Evolutionary conservation across 2,113 vertebrate species (phyloP), one percentile per base, ranked within the genome.

Genomic region (Dicrurus megarhynchus): DNA sequence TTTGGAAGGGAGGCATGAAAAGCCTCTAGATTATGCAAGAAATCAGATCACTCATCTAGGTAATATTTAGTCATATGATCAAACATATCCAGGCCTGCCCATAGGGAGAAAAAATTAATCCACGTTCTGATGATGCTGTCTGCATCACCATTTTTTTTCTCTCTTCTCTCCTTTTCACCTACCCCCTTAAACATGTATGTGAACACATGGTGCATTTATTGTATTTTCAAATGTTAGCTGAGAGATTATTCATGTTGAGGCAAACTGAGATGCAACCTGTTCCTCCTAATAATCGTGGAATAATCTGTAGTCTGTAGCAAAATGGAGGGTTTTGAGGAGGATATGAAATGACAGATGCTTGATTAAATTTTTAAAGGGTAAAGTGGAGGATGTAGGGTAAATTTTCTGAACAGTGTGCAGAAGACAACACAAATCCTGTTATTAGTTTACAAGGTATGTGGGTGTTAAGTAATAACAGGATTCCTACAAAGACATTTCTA

Each of bases 291-390:
- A 82, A 83, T 71, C 60, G 28, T 13, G 11, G 18, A 30, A 35
- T 86, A 93, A 76, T 67, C 75, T 85, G 41, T 32, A 65, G 28
- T 76, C 69, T 68, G 46, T 33, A 83, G 39, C 21, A 85, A 94
- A 94, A 94, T 11, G 77, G 78, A 94, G 44, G 21, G 22, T 49
- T 84, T 92, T 85, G 84, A 87, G 70, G 81, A 83, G 60, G 32
- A 47, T 95, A 33, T 74, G 68, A 92, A 93, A 91, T 84, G 67
- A 47, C 87, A 94, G 78, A 83, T 94, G 84, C 47, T 65, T 96
- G 90, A 94, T 90, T 91, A 84, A 78, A 89, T 69, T 95, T 97
- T 90, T 95, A 94, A 95, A 97, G 94, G 75, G 68, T 82, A 86
- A 86, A 92, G 70, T 84, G 84, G 90, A 95, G 86, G 73, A 88